Evolutionary conservation across 2,113 vertebrate species (phyloP), one percentile per base, ranked within the genome.

Genomic region (Istiophorus platypterus): DNA sequence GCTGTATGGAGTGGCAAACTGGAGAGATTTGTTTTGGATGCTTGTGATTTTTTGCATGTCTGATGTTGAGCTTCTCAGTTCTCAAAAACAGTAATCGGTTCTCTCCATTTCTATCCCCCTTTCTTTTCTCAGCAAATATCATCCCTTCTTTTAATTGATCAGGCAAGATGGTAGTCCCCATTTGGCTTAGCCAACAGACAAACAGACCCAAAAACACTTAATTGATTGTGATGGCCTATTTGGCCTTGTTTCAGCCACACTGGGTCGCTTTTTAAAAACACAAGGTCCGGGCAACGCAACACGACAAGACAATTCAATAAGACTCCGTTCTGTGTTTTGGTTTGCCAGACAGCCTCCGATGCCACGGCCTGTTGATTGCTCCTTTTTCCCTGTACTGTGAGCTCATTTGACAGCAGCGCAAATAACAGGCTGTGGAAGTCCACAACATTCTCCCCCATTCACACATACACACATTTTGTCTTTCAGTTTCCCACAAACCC

Each of bases 151-250:
- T 65, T 74, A 66, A 78, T 85, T 85, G 72, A 88, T 76, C 61
- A 42, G 51, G 20, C 57, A 56, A 22, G 62, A 72, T 61, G 13
- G 56, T 56, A 7, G 69, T 47, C 67, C 70, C 45, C 1, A 3
- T 76, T 78, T 59, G 39, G 56, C 57, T 72, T 47, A 31, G 47
- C 57, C 80, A 87, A 82, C 74, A 81, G 76, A 79, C 84, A 82
- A 65, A 79, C 76, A 49, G 39, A 72, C 49, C 39, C 57, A 66
- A 31, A 76, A 72, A 37, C 71, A 69, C 67, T 81, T 82, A 89
- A 92, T 92, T 93, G 87, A 91, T 89, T 87, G 61, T 62, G 57
- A 90, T 82, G 56, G 81, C 77, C 71, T 47, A 72, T 85, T 80
- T 88, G 59, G 62, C 74, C 71, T 41, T 4, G 13, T 64, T 86